Evolutionary conservation across 2,888 invertebrate genomes (phyloP).

Genomic region (Pycnomerus fuliginosus): DNA sequence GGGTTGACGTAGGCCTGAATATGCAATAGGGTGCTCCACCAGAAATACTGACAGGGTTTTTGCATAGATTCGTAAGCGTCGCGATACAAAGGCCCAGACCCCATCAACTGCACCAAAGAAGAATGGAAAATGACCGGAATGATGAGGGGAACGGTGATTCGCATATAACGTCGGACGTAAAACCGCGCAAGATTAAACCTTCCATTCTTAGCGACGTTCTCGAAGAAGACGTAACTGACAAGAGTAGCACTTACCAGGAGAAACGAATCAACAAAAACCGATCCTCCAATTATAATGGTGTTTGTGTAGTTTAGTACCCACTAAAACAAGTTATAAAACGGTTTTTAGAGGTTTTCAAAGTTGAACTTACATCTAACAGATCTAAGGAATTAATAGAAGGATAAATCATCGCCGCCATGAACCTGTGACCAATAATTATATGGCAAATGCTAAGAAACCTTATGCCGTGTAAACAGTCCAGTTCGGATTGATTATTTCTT

Average conservation of each 20-base stretch:
- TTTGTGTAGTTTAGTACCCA: conserved; percentile 43
- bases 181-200: conserved; percentile 45
- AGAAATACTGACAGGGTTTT: conserved; percentile 40
- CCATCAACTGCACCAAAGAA: conserved; percentile 50
- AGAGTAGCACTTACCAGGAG: conserved; percentile 62
- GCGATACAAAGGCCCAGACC: conserved; percentile 54
- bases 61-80: conserved; percentile 11
- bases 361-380: conserved; percentile 26
- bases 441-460: conserved; percentile 54
- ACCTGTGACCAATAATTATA: conserved; percentile 53
- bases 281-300: conserved; percentile 48
- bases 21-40: conserved; percentile 51
- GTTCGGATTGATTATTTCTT: conserved; percentile 27
- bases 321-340: conserved; percentile 46
- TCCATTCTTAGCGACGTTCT: conserved; percentile 39
- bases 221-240: conserved; percentile 52
- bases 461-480: conserved; percentile 54
- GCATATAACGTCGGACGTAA: conserved; percentile 52
- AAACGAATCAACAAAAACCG: conserved; percentile 64
- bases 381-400: conserved; percentile 34
- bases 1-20: conserved; percentile 46
- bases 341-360: no score
- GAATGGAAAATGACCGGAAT: conserved; percentile 50
- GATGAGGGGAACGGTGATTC: conserved; percentile 54
- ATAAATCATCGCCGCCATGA: conserved; percentile 34